Evolutionary conservation across 2,113 vertebrate genomes (phyloP).

Genomic region (Alouatta palliata): DNA sequence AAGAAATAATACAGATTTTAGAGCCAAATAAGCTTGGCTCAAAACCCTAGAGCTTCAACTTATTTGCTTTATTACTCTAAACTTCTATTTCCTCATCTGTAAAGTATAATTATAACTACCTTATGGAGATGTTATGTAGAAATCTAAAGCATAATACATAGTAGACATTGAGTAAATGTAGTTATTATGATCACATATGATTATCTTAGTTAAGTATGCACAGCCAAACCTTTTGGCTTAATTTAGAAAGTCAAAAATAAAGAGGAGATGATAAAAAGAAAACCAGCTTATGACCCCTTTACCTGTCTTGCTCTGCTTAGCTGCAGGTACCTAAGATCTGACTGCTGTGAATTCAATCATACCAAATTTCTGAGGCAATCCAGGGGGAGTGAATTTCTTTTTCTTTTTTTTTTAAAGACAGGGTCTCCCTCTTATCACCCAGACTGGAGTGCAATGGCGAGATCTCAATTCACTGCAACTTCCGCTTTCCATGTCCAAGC

Average conservation of each 20-base stretch:
- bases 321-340: background rate
- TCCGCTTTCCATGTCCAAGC: too few relatives aligned
- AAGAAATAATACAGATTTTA: background rate
- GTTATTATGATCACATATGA: background rate
- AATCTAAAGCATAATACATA: slow-evolving; percentile 4
- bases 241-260: slow-evolving; percentile 12
- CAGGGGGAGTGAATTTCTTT: background rate
- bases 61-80: slow-evolving; percentile 49
- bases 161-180: slow-evolving; percentile 13
- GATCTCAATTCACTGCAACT: too few relatives aligned
- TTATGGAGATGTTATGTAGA: slow-evolving; percentile 19
- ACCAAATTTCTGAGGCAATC: background rate
- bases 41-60: background rate
- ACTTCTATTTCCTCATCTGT: slow-evolving; percentile 9
- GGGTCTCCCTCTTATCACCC: too few relatives aligned
- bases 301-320: background rate
- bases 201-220: slow-evolving; percentile 36
- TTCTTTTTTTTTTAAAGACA: too few relatives aligned
- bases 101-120: slow-evolving; percentile 2
- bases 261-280: background rate
- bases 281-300: background rate
- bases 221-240: background rate
- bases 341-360: background rate
- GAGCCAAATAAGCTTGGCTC: background rate
- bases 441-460: too few relatives aligned